A percentile compares a stretch with the other conserved stretches of the same genome.
These are phyloP conservation scores for Acleris sparsana DNA, from an alignment of 2,888 invertebrate species.

Conservation along the genomic window DNA sequence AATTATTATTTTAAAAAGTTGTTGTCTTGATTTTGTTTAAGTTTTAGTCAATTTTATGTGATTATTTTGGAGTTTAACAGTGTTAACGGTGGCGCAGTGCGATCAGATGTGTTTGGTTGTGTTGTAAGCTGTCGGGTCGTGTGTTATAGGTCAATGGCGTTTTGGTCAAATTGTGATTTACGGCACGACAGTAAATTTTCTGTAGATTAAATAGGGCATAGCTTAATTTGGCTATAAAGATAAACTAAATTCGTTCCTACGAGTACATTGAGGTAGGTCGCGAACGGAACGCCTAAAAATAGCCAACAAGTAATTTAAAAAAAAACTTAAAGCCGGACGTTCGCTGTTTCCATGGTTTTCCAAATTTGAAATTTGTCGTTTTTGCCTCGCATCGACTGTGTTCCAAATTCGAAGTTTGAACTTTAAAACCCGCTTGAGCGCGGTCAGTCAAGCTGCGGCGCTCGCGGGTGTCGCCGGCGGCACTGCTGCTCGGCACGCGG, in stretches of 20 bases:
- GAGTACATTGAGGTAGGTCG: constrained; percentile 17
- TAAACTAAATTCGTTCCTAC: constrained; percentile 1
- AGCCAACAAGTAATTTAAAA: background rate
- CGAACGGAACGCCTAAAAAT: background rate
- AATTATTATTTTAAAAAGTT: constrained; percentile 37
- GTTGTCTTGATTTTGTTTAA: constrained; percentile 40
- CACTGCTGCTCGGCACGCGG: constrained; percentile 83
- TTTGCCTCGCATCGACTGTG: background rate
- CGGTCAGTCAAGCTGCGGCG: constrained; percentile 73
- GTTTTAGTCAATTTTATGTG: constrained; percentile 33
- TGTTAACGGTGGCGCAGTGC: constrained; percentile 59
- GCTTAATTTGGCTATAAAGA: background rate
- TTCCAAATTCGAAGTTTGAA: constrained; percentile 37
- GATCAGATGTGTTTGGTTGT: constrained; percentile 63
- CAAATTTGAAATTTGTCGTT: constrained; percentile 33
- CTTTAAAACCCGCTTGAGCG: background rate
- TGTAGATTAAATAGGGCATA: background rate
- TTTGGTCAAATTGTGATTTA: constrained; percentile 43
- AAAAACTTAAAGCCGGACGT: background rate
- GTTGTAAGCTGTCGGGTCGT: constrained; percentile 49
- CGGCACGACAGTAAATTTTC: background rate
- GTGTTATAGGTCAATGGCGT: constrained; percentile 57
- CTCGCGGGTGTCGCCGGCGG: constrained; percentile 78
- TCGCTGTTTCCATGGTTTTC: constrained; percentile 15
- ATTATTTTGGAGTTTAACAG: constrained; percentile 36